Evolutionary conservation across 2,888 invertebrate genomes (phyloP), one percentile per base, ranked within the genome.

Genomic region (Seira musarum): DNA sequence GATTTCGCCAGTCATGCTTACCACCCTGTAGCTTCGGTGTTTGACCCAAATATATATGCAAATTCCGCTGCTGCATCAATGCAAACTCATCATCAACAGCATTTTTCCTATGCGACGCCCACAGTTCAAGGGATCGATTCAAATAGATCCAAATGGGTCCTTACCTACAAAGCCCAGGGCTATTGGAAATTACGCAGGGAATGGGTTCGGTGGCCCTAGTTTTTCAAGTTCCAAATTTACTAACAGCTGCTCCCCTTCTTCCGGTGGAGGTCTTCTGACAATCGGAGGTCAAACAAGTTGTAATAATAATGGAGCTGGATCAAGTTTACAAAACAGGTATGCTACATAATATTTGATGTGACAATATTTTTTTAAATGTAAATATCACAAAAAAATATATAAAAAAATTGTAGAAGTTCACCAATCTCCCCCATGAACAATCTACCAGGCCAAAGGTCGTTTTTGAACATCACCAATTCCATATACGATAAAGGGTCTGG

Each of bases 401-500:
- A n/a, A n/a, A n/a, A n/a, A n/a, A n/a, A n/a, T n/a, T n/a, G n/a
- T 30, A 30, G 30, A 8, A 30, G 8, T 5, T 30, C 8, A 30
- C 30, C 8, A 30, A 30, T 30, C 8, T 30, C 2, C 8, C 8
- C 8, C 8, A 30, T 2, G 30, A 30, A 8, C 30, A 30, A 8
- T 30, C 30, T 8, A 30, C 2, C 30, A 30, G 30, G 30, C 2
- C 30, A 30, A 3, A 49, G 15, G 49, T 63, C 76, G 17, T 46
- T 63, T n/a, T 13, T 76, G 53, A 80, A 72, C 21, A 63, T 80
- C 40, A 46, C 66, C 13, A 76, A 53, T 40, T 80, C 49, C 6
- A 49, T 74, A 49, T 80, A 80, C 24, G 80, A 80, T 2, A 75
- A 80, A 57, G 74, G 75, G 10, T 76, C 80, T 25, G 80, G 80